phyloP scores from a whole-genome alignment of 2,888 invertebrate species.

The Agonopterix heracliana region DNA sequence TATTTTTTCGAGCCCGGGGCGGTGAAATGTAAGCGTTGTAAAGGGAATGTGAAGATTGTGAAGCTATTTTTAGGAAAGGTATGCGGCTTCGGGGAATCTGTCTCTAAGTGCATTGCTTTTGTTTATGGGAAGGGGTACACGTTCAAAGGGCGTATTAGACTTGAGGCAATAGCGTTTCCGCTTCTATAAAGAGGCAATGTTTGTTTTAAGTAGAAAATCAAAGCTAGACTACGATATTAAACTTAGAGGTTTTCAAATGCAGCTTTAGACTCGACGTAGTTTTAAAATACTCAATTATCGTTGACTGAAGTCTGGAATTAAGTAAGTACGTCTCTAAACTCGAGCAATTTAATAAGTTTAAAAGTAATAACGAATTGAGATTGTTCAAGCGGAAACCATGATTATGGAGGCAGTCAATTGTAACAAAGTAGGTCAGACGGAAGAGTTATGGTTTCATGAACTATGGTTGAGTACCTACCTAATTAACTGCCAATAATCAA shows the following conservation, averaged over 20 bases:
- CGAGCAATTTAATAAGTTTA: no score
- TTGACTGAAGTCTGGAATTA: no score
- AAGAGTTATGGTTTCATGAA: conserved; percentile 14
- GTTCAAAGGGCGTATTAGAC: conserved; percentile 37
- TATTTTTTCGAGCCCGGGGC: conserved; percentile 24
- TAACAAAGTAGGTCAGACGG: conserved; percentile 25
- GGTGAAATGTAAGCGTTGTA: conserved; percentile 26
- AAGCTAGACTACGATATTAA: background rate
- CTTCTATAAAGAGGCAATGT: conserved; percentile 21
- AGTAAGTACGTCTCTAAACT: no score
- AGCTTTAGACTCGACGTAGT: no score
- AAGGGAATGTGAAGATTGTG: conserved; percentile 21
- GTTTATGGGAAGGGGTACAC: conserved; percentile 59
- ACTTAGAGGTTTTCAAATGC: no score
- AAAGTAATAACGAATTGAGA: background rate
- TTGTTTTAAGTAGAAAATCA: conserved; percentile 19
- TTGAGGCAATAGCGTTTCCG: conserved; percentile 41
- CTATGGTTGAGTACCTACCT: background rate
- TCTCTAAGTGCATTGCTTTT: conserved; percentile 54
- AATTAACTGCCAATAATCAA: no score
- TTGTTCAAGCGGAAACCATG: conserved; percentile 6
- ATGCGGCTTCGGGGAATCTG: conserved; percentile 43
- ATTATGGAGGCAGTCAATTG: conserved; percentile 15
- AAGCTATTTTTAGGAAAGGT: conserved; percentile 55
- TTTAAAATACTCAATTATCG: no score